Percentiles rank a stretch among this genome's conserved stretches.
Conservation (phyloP, 2,113 vertebrate genomes). For the Entomyzon cyanotis region DNA sequence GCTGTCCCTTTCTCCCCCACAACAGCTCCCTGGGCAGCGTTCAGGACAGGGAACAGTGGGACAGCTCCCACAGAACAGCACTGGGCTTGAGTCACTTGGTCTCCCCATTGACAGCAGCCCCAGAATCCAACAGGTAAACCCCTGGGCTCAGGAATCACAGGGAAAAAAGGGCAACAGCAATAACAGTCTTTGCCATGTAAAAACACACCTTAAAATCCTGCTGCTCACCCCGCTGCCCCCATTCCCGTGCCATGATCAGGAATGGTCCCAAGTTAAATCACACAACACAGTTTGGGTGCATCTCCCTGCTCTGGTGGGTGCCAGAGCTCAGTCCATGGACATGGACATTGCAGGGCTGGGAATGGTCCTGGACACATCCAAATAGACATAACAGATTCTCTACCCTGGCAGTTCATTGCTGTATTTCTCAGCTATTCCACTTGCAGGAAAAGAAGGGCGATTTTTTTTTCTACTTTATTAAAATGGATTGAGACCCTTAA, state of each 20-base stretch:
- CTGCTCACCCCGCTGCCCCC: not conserved
- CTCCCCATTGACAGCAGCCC: not conserved
- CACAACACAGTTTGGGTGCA: not conserved
- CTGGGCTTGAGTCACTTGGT: fast-evolving
- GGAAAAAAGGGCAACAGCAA: not conserved
- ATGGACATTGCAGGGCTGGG: not conserved
- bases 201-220: not conserved
- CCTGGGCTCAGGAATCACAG: not conserved
- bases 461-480: not conserved
- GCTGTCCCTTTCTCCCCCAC: not conserved
- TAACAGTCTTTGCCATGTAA: too few relatives aligned
- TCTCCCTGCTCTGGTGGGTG: fast-evolving
- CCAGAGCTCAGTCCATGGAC: not conserved
- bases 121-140: not conserved
- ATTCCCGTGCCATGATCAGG: not conserved
- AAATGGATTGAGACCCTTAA: not conserved
- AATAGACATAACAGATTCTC: fast-evolving
- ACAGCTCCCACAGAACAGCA: fast-evolving
- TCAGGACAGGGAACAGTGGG: fast-evolving
- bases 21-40: not conserved
- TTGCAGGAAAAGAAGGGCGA: not conserved
- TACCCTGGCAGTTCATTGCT: not conserved
- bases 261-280: fast-evolving
- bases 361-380: fast-evolving
- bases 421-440: not conserved